A percentile compares a stretch with the other conserved stretches of the same genome.
phyloP scores from a whole-genome alignment of 2,888 invertebrate species.

The Sinotaia quadrata region DNA sequence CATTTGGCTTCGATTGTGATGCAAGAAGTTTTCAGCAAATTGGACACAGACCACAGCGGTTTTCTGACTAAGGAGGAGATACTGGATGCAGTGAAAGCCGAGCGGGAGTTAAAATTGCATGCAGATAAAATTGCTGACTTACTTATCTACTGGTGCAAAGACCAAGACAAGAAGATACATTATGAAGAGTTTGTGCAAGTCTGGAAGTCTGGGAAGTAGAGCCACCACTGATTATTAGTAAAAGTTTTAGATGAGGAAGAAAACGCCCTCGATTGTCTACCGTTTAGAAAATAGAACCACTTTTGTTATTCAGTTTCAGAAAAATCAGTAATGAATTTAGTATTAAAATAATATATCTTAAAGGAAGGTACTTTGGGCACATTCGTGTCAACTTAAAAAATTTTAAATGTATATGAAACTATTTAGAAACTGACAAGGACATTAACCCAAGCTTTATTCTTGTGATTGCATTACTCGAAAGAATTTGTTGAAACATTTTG shows the following conservation, averaged over 20 bases:
- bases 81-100: constrained; percentile 51
- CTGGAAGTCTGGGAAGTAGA: constrained; percentile 20
- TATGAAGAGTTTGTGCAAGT: constrained; percentile 53
- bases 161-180: constrained; percentile 47
- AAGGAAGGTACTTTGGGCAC: too few species aligned
- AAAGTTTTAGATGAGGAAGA: not conserved
- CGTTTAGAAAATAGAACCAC: too few species aligned
- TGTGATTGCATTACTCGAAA: too few species aligned
- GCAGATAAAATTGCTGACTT: constrained; percentile 54
- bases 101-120: constrained; percentile 51
- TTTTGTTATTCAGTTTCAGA: too few species aligned
- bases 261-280: not conserved
- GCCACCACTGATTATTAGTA: not conserved
- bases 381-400: too few species aligned
- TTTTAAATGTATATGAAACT: too few species aligned
- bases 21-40: constrained; percentile 47
- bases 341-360: too few species aligned
- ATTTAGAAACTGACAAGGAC: too few species aligned
- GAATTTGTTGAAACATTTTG: too few species aligned
- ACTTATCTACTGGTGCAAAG: constrained; percentile 52
- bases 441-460: too few species aligned
- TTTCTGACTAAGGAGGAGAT: constrained; percentile 56
- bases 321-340: too few species aligned
- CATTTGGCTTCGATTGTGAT: constrained; percentile 46
- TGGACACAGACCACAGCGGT: constrained; percentile 62